A percentile compares a stretch with the other conserved stretches of the same genome.
Evolutionary conservation across 1,140 invertebrate species (phyloP).

Genomic region (Trypoxylus dichotomus): DNA sequence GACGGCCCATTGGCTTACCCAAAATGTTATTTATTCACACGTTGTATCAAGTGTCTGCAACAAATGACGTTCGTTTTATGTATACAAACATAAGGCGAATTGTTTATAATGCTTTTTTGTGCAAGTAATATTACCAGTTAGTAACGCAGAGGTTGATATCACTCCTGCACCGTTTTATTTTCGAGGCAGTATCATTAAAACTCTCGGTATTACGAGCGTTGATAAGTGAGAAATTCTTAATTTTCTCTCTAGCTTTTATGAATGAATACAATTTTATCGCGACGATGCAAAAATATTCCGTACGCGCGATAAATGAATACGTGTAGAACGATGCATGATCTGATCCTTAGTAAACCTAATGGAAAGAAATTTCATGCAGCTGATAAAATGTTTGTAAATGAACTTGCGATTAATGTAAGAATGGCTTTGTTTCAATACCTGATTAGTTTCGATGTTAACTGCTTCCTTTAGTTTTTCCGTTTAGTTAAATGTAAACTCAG

Average conservation of each 20-base stretch:
- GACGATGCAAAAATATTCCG: not conserved
- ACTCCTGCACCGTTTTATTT: not conserved
- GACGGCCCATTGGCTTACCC: not conserved
- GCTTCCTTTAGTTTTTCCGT: no score
- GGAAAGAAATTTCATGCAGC: not conserved
- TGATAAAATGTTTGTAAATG: not conserved
- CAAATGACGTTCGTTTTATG: no score
- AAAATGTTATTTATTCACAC: not conserved
- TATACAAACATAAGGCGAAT: no score
- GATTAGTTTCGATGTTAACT: no score
- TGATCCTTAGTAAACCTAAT: not conserved
- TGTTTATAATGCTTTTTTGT: no score
- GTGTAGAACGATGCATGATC: not conserved
- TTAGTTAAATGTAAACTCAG: no score
- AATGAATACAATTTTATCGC: constrained; percentile 6
- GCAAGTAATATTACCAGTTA: no score
- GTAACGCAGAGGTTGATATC: no score
- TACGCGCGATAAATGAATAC: not conserved
- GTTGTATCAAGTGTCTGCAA: no score
- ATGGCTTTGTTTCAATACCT: not conserved
- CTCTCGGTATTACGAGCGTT: not conserved
- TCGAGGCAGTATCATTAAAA: not conserved
- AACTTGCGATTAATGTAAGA: not conserved
- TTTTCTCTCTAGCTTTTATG: constrained; percentile 4
- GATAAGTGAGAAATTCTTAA: not conserved